Conservation (phyloP, 1,140 invertebrate species). For the Tenebrio molitor region DNA sequence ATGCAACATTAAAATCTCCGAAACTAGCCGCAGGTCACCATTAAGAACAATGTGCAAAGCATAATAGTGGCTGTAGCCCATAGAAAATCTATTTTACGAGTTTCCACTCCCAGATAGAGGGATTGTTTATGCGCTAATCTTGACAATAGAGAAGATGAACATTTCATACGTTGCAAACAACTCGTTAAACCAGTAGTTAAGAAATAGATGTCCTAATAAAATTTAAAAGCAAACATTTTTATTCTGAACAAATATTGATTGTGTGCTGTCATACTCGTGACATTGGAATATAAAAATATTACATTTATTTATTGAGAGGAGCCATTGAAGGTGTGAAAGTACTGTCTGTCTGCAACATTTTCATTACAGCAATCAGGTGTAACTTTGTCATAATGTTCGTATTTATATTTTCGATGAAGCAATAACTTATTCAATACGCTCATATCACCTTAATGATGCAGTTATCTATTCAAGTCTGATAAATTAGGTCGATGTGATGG, state of each 20-base stretch:
- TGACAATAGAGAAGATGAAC: constrained; percentile 42
- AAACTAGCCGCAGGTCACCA: constrained; percentile 33
- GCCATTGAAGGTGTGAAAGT: constrained; percentile 32
- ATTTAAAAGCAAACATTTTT: constrained; percentile 45
- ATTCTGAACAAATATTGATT: constrained; percentile 47
- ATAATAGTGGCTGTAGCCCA: constrained; percentile 45
- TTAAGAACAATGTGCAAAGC: constrained; percentile 47
- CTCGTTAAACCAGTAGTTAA: constrained; percentile 46
- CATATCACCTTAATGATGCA: constrained; percentile 31
- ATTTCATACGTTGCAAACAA: constrained; percentile 45
- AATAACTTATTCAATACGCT: constrained; percentile 18
- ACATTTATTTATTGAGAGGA: constrained; percentile 35
- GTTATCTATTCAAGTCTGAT: constrained; percentile 14
- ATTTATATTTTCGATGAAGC: constrained; percentile 29
- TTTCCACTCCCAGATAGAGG: constrained; percentile 46
- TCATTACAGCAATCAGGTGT: constrained; percentile 18
- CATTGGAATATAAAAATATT: constrained; percentile 48
- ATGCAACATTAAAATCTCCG: constrained; percentile 32
- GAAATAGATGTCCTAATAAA: constrained; percentile 47
- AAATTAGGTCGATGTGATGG: constrained; percentile 32
- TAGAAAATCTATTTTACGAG: constrained; percentile 49
- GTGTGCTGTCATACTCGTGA: constrained; percentile 41
- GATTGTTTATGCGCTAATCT: constrained; percentile 35
- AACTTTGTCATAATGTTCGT: constrained; percentile 25
- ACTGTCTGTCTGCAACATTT: constrained; percentile 23